These are phyloP conservation scores for Cathartes aura DNA, from an alignment of 2,113 vertebrate species.

Conservation along the genomic window DNA sequence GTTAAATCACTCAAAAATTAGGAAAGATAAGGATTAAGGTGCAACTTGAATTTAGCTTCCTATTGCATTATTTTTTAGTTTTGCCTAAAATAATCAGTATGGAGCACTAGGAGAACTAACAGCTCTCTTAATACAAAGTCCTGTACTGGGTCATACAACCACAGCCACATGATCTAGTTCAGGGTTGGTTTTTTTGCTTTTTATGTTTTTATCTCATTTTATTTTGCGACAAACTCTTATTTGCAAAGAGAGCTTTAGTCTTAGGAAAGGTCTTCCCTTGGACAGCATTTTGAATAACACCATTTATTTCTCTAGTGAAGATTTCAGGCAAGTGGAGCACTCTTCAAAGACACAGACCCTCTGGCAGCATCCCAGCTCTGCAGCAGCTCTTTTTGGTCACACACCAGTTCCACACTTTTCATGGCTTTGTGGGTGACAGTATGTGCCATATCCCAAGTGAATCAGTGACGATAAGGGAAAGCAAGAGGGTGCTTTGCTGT, in stretches of 20 bases:
- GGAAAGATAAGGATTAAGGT: not conserved
- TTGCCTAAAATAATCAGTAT: not conserved
- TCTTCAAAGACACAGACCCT: not conserved
- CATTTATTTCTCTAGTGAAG: not conserved
- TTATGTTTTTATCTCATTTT: not conserved
- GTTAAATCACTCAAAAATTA: not conserved
- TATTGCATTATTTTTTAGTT: not conserved
- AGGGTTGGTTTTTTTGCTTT: accelerated
- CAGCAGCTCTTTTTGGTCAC: not conserved
- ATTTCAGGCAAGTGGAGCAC: not conserved
- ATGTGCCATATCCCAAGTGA: not conserved
- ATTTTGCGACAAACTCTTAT: not conserved
- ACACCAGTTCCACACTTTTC: not conserved
- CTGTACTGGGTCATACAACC: not conserved
- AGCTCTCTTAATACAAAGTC: not conserved
- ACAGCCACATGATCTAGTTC: not conserved
- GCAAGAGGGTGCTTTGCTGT: not conserved
- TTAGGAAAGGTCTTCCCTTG: not conserved
- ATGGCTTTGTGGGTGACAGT: not conserved
- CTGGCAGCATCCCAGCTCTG: not conserved
- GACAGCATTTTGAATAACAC: not conserved
- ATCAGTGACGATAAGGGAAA: not conserved
- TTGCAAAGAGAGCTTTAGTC: not conserved
- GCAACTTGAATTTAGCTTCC: not conserved
- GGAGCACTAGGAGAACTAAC: not conserved